Evolutionary conservation across 2,797 vertebrate genomes (phyloP), one percentile per base, ranked within the genome.

Genomic region (Clarias laeviceps): DNA sequence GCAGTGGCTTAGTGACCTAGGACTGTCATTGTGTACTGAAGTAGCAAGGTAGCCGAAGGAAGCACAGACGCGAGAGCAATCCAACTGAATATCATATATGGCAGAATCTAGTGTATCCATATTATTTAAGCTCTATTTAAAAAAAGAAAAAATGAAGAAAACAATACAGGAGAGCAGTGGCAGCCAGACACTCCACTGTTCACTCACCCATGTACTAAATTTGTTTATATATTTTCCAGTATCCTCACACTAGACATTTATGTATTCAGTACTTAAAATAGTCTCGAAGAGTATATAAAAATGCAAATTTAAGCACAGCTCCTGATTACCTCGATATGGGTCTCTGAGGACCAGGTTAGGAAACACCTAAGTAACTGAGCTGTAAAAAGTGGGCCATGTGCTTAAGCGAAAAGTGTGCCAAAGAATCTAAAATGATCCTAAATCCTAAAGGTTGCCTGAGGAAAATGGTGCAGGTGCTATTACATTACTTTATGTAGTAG

Each of bases 361-460:
- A 66, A 65, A 65, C 79, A 50, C 17, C 18, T 22, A 20, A 80
- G 45, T 64, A 54, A 50, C 24, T 50, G 61, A 27, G 37, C 34
- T 79, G 32, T 62, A 20, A 34, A 79, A 79, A 40, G 22, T 62
- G 20, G 32, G 59, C 12, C 34, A n/a, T 65, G 37, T 27, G 59
- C 37, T 27, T 80, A 61, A 45, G 24, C 27, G 34, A 65, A 80
- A 80, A 80, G 37, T 64, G 78, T 80, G 78, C 64, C 34, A 27
- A 45, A 64, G 37, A 79, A 62, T 40, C 22, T 8, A 62, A 79
- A 18, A 40, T n/a, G 40, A 9, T n/a, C 14, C 12, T 54, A 7
- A 24, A 17, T 24, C 34, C 29, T 37, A 17, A 80, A 64, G 37
- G 37, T 80, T 45, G 6, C 37, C 24, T 64, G 11, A 64, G 50